Evolutionary conservation across 2,797 vertebrate species (phyloP).

Genomic region (Adrianichthys oophorus): DNA sequence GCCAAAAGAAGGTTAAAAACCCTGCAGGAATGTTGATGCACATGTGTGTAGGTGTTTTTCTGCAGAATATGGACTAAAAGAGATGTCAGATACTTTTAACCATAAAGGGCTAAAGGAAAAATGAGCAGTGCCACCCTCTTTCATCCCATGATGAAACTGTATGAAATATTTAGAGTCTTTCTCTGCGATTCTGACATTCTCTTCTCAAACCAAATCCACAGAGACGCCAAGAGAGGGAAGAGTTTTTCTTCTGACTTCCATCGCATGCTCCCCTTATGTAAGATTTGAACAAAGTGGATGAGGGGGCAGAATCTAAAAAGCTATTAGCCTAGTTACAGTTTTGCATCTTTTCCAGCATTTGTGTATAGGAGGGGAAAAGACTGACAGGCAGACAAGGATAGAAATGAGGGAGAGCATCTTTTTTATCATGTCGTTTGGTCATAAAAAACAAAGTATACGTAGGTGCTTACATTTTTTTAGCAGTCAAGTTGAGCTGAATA

Average conservation of each 20-base stretch:
- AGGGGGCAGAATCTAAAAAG: conserved; percentile 34
- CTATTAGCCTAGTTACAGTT: conserved; percentile 19
- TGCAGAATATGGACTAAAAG: too few relatives aligned
- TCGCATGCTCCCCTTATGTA: conserved; percentile 35
- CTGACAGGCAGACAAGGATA: neutral
- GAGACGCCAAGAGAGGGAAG: conserved; percentile 9
- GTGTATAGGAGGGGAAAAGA: neutral
- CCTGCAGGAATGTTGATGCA: too few relatives aligned
- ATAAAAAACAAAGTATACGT: too few relatives aligned
- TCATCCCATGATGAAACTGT: conserved; percentile 47
- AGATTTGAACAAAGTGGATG: conserved; percentile 33
- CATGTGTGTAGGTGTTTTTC: too few relatives aligned
- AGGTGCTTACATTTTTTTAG: too few relatives aligned
- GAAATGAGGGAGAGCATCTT: neutral
- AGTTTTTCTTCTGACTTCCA: conserved; percentile 25
- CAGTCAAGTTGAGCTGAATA: too few relatives aligned
- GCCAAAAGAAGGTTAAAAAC: too few relatives aligned
- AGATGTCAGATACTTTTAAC: too few relatives aligned
- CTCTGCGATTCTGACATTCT: conserved; percentile 58
- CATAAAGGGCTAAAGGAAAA: conserved; percentile 14
- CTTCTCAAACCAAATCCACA: conserved; percentile 24
- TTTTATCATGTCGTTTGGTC: neutral
- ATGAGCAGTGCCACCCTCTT: conserved; percentile 39
- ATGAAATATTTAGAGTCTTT: conserved; percentile 67
- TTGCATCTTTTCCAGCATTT: conserved; percentile 1